Conservation (phyloP, 2,888 invertebrate genomes). For the Ceraclea dissimilis region DNA sequence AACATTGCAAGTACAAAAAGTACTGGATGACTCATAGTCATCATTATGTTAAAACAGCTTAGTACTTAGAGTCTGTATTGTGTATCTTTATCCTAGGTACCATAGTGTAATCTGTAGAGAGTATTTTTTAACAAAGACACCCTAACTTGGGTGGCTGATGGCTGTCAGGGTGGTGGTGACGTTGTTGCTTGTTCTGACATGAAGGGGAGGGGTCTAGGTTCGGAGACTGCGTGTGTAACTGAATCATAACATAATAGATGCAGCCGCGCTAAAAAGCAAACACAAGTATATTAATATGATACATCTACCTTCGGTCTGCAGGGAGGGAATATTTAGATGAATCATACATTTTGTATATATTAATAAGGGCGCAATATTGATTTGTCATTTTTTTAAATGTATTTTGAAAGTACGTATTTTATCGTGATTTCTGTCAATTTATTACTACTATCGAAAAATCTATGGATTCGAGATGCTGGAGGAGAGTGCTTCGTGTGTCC, state of each 20-base stretch:
- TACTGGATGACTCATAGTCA: no score
- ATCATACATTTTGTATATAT: background rate
- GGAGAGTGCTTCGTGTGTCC: no score
- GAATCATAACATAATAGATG: background rate
- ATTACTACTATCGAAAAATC: no score
- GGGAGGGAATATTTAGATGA: background rate
- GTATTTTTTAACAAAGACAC: constrained; percentile 2
- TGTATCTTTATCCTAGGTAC: no score
- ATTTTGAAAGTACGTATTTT: no score
- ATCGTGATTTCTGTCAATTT: no score
- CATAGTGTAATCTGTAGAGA: background rate
- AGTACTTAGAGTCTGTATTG: background rate
- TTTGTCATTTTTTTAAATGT: no score
- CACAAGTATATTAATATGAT: background rate
- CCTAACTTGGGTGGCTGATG: background rate
- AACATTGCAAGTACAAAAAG: no score
- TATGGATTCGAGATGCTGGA: no score
- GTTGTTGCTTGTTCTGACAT: background rate
- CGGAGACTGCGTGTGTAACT: background rate
- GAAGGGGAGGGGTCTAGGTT: background rate
- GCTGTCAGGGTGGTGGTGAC: background rate
- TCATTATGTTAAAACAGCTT: no score
- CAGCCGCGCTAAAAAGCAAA: constrained; percentile 2
- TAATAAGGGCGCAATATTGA: background rate
- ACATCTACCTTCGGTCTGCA: no score